Evolutionary conservation across 2,797 vertebrate species (phyloP).

Genomic region (Falco novaeseelandiae): DNA sequence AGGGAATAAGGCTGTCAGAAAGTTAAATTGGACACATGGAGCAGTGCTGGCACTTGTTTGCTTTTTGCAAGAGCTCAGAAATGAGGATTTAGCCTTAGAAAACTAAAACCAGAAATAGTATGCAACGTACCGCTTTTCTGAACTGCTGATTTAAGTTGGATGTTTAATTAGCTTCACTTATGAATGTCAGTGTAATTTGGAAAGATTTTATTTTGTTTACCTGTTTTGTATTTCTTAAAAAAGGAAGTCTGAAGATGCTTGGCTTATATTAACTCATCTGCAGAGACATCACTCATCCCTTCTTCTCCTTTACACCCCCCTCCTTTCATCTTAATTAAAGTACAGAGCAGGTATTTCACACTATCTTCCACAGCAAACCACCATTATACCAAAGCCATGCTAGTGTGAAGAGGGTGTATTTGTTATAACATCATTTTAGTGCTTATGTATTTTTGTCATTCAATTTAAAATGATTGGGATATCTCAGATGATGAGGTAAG

Average conservation of each 20-base stretch:
- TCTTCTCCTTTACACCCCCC: background rate
- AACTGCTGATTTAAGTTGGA: background rate
- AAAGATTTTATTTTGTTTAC: background rate
- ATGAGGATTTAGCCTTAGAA: background rate
- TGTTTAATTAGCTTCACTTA: background rate
- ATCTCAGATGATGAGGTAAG: background rate
- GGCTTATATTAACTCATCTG: background rate
- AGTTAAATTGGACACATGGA: background rate
- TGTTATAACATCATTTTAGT: background rate
- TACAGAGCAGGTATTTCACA: background rate
- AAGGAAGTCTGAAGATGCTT: background rate
- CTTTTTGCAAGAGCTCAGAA: background rate
- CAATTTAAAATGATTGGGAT: background rate
- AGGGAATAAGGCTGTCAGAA: background rate
- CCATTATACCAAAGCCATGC: background rate
- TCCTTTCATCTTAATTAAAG: constrained; percentile 5
- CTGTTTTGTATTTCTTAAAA: background rate
- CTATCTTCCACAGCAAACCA: background rate
- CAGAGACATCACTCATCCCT: background rate
- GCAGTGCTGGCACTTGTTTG: background rate
- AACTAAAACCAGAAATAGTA: background rate
- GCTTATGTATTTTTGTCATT: background rate
- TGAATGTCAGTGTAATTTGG: background rate
- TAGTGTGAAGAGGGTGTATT: background rate
- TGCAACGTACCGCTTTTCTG: background rate